Base-by-base conservation (phyloP, 2,888 invertebrate genomes). In the Rambutsinella grinnellia region DNA sequence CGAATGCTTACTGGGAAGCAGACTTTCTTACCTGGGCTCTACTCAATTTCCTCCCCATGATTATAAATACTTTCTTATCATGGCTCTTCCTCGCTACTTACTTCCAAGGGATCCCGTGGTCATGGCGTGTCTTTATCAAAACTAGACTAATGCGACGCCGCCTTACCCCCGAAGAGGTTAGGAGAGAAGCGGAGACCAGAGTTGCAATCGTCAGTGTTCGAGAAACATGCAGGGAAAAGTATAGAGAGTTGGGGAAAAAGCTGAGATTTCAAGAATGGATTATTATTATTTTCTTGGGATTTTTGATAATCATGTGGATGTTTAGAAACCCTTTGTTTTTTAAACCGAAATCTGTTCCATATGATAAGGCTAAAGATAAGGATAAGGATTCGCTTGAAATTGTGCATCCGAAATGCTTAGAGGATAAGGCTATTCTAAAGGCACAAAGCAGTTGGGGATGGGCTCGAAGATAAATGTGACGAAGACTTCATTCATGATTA, bases 281-380 rank as follows among this genome's bases (percentile, higher is more conserved):
- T 61, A 92, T 94, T 0, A 92, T 93, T 26, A 78, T 90, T 2
- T 88, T 94, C 65, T 97, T 97, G 86, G 86, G 93, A 26, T 79
- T 92, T 8, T 92, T 96, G 3, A 93, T 97, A 15, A 85, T 93
- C 63, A 89, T 97, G 84, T 97, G 96, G 92, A 93, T 97, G 86
- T 93, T 96, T 86, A 90, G 96, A 56, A 92, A 92, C 78, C 97
- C 97, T 0, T 93, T 94, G 78, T 94, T 96, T 86, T 92, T n/a
- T n/a, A n/a, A n/a, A n/a, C n/a, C 95, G 84, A 88, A 89, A 0
- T 96, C 96, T 1, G 96, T 95, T 84, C 88, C 89, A 0, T 97
- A 46, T n/a, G 1, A 15, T 78, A 0, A 23, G 19, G 13, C 15
- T 2, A 1, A 1, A 2, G 8, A 6, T 67, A 46, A 36, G 3